phyloP scores from a whole-genome alignment of 2,797 vertebrate genomes.

The Cyclura pinguis region DNA sequence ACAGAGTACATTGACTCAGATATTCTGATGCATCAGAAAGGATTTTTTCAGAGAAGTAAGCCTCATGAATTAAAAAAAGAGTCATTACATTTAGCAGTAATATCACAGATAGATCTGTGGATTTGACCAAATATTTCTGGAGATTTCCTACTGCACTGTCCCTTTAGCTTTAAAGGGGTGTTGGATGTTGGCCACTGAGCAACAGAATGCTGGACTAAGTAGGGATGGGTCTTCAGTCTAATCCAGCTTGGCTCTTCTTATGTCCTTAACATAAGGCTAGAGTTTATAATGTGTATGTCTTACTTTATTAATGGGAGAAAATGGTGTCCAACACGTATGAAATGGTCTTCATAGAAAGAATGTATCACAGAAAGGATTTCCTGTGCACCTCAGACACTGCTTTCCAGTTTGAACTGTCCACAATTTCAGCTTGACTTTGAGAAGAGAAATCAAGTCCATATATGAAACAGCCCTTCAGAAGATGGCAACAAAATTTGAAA shows the following conservation, averaged over 20 bases:
- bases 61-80: background rate
- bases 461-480: background rate
- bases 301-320: background rate
- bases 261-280: background rate
- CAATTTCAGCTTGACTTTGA: background rate
- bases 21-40: conserved; percentile 12
- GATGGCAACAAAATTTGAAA: background rate
- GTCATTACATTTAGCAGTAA: background rate
- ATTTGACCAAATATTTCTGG: background rate
- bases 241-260: background rate
- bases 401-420: background rate
- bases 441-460: background rate
- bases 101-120: background rate
- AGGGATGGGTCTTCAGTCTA: too few species aligned
- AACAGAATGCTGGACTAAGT: too few species aligned
- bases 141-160: too few species aligned
- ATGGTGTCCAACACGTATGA: background rate
- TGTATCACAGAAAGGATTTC: background rate
- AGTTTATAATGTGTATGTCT: background rate
- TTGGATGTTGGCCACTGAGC: too few species aligned
- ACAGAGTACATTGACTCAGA: conserved; percentile 47
- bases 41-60: background rate
- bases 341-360: background rate
- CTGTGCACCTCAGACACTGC: background rate
- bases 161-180: background rate